Conservation (phyloP, 2,888 invertebrate species). For the Dastarcus helophoroides region DNA sequence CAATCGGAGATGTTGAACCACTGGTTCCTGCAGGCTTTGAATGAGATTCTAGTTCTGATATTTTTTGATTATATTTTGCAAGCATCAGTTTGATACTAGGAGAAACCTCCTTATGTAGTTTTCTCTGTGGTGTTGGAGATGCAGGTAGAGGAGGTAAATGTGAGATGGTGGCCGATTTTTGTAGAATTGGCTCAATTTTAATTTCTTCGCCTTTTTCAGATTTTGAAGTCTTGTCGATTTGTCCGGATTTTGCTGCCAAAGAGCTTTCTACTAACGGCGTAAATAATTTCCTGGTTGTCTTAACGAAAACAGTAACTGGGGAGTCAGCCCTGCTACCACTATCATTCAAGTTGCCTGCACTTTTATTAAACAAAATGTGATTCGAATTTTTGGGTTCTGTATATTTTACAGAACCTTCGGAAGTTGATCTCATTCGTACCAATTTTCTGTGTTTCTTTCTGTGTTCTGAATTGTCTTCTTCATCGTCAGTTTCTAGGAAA, state of each 20-base stretch:
- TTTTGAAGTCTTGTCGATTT: slow-evolving; percentile 8
- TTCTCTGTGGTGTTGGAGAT: slow-evolving; percentile 45
- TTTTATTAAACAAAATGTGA: slow-evolving; percentile 1
- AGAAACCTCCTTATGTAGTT: slow-evolving; percentile 51
- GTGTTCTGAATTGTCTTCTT: slow-evolving; percentile 14
- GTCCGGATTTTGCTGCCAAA: slow-evolving; percentile 9
- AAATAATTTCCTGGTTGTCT: slow-evolving; percentile 70
- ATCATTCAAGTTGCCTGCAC: slow-evolving; percentile 11
- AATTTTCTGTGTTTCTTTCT: slow-evolving; percentile 21
- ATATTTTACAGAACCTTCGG: slow-evolving; percentile 14
- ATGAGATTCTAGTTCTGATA: slow-evolving; percentile 43
- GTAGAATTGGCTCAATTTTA: too few species aligned
- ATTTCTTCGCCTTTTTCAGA: slow-evolving; percentile 4
- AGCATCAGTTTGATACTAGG: slow-evolving; percentile 62
- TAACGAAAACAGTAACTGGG: slow-evolving; percentile 57
- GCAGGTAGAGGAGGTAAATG: slow-evolving; percentile 46
- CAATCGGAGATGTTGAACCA: slow-evolving; percentile 51
- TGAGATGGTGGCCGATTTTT: slow-evolving; percentile 9
- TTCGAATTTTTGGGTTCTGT: slow-evolving; percentile 2
- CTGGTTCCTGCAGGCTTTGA: slow-evolving; percentile 40
- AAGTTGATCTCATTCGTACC: slow-evolving; percentile 20
- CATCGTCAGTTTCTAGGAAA: slow-evolving; percentile 26
- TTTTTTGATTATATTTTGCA: slow-evolving; percentile 54
- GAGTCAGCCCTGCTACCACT: slow-evolving; percentile 17
- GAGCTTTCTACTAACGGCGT: slow-evolving; percentile 41